Base-by-base conservation (phyloP, 2,797 vertebrate species). In the Mormyrus hasselquistii region DNA sequence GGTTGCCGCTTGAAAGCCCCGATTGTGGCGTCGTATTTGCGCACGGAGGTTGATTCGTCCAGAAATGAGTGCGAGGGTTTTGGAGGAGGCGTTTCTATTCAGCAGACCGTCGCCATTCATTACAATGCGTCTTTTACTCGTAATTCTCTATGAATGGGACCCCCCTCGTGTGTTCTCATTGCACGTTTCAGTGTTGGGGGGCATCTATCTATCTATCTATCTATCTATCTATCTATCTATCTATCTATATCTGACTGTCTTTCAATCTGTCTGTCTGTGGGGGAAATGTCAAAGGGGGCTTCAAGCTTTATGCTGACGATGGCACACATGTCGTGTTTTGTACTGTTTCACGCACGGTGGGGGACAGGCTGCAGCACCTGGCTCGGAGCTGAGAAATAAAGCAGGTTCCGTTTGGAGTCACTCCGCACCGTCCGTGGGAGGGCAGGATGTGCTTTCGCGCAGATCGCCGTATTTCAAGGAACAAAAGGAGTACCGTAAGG, bases 1-100 rank as follows among this genome's bases (percentile, higher is more conserved):
- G 91, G 90, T 92, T 88, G 87, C 83, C 53, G 59, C 85, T 79
- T 79, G 29, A 91, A 91, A 93, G 93, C 91, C 86, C 87, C 53
- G 91, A 93, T 29, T 38, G 44, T 85, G 14, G 79, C 10, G 87
- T 41, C 50, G 92, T 91, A 91, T 93, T 90, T 91, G 90, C 88
- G 89, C 65, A 89, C 12, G 10, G 2, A 91, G 90, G 87, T 92
- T 91, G 90, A 91, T 92, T 87, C 86, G 88, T 16, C 1, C 86
- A 90, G 87, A 90, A 88, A 91, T 92, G 90, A 49, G 69, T 88
- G 55, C 86, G 22, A 12, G 41, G 55, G 29, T 19, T 89, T 49
- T 6, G 50, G 29, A 53, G 34, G 76, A 85, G 53, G 55, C n/a
- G 29, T 84, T 87, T 34, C 50, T 44, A 79, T 89, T 76, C 83